Evolutionary conservation across 2,888 invertebrate species (phyloP).

Genomic region (Tanytarsus gracilentus): DNA sequence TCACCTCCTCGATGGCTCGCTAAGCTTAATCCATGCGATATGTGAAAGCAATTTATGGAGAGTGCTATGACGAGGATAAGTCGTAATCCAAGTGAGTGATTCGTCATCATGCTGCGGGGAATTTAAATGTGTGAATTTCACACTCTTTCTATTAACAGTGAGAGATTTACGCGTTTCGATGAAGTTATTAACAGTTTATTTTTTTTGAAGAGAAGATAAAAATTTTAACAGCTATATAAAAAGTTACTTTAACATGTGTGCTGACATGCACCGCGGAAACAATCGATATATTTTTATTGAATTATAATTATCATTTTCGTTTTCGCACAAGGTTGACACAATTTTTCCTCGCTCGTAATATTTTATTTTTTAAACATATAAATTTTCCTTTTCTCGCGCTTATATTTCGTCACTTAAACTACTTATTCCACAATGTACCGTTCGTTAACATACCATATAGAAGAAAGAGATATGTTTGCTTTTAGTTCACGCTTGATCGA

Average conservation of each 20-base stretch:
- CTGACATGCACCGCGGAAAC: too few species aligned
- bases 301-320: too few species aligned
- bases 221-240: too few species aligned
- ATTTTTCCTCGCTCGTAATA: conserved; percentile 18
- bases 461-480: conserved; percentile 20
- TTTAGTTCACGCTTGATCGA: conserved; percentile 3
- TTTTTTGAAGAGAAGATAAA: too few species aligned
- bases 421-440: conserved; percentile 29
- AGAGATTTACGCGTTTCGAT: too few species aligned
- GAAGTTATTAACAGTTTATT: too few species aligned
- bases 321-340: conserved; percentile 26
- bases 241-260: too few species aligned
- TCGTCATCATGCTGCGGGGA: not conserved
- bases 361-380: not conserved
- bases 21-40: conserved; percentile 23
- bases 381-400: not conserved
- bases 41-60: conserved; percentile 4
- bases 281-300: too few species aligned
- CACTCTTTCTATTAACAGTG: too few species aligned
- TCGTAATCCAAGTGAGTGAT: not conserved
- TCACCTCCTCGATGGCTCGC: conserved; percentile 22
- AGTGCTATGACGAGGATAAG: not conserved
- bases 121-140: too few species aligned
- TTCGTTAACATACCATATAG: conserved; percentile 12
- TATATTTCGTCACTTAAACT: conserved; percentile 29